A percentile compares a stretch with the other conserved stretches of the same genome.
phyloP scores from a whole-genome alignment of 2,797 vertebrate genomes.

The Chelonia mydas region DNA sequence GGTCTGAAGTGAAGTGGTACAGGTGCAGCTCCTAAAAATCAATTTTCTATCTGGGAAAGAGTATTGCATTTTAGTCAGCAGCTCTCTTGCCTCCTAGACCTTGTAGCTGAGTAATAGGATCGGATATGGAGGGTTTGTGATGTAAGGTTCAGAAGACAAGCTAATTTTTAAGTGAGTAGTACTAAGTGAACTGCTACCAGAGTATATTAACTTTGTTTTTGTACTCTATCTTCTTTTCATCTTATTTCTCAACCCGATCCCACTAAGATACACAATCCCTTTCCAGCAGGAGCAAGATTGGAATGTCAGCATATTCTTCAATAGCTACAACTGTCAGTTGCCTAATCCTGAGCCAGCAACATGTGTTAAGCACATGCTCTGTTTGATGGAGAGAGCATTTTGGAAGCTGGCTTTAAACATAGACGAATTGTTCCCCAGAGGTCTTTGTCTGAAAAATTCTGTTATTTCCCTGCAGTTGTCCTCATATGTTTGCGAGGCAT shows the following conservation, averaged over 20 bases:
- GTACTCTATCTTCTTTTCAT: neutral
- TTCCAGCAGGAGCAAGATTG: constrained; percentile 7
- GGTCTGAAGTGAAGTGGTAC: neutral
- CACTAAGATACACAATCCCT: constrained; percentile 17
- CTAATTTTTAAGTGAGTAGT: neutral
- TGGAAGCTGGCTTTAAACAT: constrained; percentile 28
- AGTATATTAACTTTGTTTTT: neutral
- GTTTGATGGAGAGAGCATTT: constrained; percentile 30
- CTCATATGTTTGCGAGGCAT: neutral
- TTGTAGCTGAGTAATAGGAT: neutral
- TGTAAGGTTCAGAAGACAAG: neutral
- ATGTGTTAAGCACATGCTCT: constrained; percentile 68
- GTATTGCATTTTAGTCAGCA: fast-evolving
- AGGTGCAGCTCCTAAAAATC: neutral
- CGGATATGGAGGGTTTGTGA: neutral
- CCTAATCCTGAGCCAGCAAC: constrained; percentile 56
- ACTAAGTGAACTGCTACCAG: neutral
- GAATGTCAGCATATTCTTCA: constrained; percentile 49
- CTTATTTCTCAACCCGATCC: constrained; percentile 7
- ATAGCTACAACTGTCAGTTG: constrained; percentile 58
- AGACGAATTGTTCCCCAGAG: constrained; percentile 30
- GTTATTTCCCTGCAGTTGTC: constrained; percentile 26
- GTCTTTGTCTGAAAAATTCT: constrained; percentile 32
- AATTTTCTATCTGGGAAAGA: neutral
- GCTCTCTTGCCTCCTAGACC: neutral